Percentiles rank a stretch among this genome's conserved stretches.
These are phyloP conservation scores for Microctonus hyperodae DNA, from an alignment of 2,888 invertebrate genomes.

Conservation along the genomic window DNA sequence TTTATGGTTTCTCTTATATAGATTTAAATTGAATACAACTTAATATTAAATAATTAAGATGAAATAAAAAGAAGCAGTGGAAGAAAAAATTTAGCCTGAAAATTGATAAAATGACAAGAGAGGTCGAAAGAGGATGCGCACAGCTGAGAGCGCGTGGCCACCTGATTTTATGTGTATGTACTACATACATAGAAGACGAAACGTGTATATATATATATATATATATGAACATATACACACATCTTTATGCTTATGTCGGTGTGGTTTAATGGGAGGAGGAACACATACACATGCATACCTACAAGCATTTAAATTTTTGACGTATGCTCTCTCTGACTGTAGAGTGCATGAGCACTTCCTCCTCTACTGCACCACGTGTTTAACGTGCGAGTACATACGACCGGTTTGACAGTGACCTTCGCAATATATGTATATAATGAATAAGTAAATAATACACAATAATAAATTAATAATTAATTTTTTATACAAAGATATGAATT, in stretches of 20 bases:
- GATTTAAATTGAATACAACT: not conserved
- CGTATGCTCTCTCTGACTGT: constrained; percentile 35
- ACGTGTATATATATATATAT: no score
- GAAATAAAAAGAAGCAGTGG: no score
- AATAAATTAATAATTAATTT: constrained; percentile 1
- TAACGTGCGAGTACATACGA: constrained; percentile 32
- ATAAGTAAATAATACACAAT: no score
- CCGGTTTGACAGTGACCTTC: constrained; percentile 27
- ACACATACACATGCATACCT: no score
- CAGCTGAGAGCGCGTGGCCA: constrained; percentile 53
- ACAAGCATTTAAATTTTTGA: constrained; percentile 58
- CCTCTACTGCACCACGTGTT: constrained; percentile 37
- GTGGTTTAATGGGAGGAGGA: constrained; percentile 17
- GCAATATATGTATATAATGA: constrained; percentile 12
- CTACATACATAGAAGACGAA: constrained; percentile 35
- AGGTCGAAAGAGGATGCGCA: constrained; percentile 31
- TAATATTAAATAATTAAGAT: no score
- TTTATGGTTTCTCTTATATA: not conserved
- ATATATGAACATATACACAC: no score
- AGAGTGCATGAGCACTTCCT: constrained; percentile 12
- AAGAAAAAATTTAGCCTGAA: not conserved
- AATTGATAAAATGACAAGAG: not conserved
- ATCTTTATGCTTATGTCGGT: constrained; percentile 28
- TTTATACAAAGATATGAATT: not conserved
- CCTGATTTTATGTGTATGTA: constrained; percentile 55